phyloP scores from a whole-genome alignment of 2,113 vertebrate genomes.

The Colinus virginianus region DNA sequence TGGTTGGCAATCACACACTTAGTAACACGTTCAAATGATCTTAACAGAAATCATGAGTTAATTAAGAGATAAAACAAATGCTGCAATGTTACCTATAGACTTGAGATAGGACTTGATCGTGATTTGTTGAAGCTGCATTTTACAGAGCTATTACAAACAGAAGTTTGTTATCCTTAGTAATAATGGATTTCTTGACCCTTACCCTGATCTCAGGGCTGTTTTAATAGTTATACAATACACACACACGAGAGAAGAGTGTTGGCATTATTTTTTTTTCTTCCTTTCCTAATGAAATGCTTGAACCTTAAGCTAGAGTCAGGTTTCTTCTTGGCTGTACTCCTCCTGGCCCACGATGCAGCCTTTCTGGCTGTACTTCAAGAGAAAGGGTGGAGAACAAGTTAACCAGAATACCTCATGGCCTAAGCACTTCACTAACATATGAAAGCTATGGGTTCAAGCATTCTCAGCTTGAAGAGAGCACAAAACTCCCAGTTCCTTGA shows the following conservation, averaged over 20 bases:
- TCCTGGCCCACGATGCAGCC: not conserved
- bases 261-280: not conserved
- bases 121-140: not conserved
- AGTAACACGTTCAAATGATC: not conserved
- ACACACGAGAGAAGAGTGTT: not conserved
- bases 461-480: not conserved
- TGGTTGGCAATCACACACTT: not conserved
- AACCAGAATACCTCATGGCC: not conserved
- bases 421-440: not conserved
- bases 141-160: not conserved
- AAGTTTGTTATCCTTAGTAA: not conserved
- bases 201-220: not conserved
- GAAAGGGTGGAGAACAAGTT: slow-evolving; percentile 1
- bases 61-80: not conserved
- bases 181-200: not conserved
- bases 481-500: not conserved
- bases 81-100: not conserved
- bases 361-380: slow-evolving; percentile 33
- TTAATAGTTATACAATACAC: not conserved
- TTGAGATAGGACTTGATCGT: not conserved
- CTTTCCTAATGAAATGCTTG: not conserved
- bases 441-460: not conserved
- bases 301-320: not conserved
- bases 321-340: slow-evolving; percentile 30
- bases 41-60: not conserved